Conservation (phyloP, 2,113 vertebrate species). For the Vicugna pacos region DNA sequence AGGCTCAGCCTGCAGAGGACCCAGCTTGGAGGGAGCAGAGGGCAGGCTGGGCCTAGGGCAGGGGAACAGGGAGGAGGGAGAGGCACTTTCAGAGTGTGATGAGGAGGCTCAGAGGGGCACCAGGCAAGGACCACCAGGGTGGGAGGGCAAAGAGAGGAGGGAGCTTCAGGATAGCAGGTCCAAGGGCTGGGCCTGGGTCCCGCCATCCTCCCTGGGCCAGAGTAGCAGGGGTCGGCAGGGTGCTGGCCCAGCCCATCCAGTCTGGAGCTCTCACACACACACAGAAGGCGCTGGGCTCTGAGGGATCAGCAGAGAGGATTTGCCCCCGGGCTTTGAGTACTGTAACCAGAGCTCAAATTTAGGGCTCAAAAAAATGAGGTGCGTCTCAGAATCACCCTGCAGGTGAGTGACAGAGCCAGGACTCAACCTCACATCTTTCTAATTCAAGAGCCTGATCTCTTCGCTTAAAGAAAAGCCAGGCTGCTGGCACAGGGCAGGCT, state of each 20-base stretch:
- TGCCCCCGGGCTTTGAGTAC: not conserved
- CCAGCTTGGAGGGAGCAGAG: not conserved
- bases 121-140: not conserved
- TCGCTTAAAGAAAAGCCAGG: not conserved
- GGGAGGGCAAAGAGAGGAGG: too few relatives aligned
- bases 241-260: too few relatives aligned
- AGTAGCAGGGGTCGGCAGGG: not conserved
- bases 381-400: not conserved
- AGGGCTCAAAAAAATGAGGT: not conserved
- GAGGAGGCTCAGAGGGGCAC: not conserved
- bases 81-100: not conserved
- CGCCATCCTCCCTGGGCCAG: not conserved
- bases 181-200: not conserved
- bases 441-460: not conserved
- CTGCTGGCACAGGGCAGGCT: not conserved
- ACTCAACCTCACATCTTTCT: not conserved
- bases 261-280: not conserved
- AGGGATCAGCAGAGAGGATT: not conserved
- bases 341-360: not conserved
- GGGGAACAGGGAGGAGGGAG: too few relatives aligned
- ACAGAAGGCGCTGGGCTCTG: fast-evolving
- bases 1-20: not conserved
- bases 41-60: not conserved
- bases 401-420: not conserved
- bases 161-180: not conserved